Evolutionary conservation across 2,797 vertebrate species (phyloP).

Genomic region (Glossophaga mutica): DNA sequence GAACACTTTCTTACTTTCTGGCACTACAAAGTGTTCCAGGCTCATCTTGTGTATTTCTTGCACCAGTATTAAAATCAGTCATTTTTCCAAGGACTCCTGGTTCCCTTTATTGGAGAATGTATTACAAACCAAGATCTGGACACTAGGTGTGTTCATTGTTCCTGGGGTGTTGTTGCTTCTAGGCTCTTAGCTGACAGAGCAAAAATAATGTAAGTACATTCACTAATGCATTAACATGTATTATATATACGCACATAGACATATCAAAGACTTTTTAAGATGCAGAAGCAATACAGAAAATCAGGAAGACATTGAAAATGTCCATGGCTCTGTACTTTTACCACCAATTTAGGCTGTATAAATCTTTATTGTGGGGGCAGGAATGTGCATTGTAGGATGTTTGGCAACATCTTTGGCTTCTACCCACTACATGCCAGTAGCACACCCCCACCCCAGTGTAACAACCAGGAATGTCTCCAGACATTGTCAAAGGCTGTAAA

Average conservation of each 20-base stretch:
- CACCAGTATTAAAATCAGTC: background rate
- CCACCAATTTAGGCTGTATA: background rate
- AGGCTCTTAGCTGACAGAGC: background rate
- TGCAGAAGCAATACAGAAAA: background rate
- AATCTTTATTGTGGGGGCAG: background rate
- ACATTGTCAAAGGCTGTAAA: background rate
- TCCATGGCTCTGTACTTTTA: background rate
- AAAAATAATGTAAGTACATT: background rate
- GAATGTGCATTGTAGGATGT: background rate
- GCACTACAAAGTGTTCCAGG: background rate
- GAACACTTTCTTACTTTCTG: background rate
- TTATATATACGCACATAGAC: background rate
- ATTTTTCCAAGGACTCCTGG: background rate
- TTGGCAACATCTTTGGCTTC: background rate
- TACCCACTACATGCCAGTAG: background rate
- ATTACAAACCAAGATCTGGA: background rate
- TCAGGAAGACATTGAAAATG: background rate
- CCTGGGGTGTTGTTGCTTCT: background rate
- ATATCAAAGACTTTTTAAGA: background rate
- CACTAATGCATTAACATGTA: background rate
- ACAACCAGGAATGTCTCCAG: background rate
- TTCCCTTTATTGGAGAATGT: background rate
- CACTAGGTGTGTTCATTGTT: background rate
- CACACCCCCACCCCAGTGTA: background rate
- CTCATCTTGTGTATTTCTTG: background rate